A percentile compares a stretch with the other conserved stretches of the same genome.
Evolutionary conservation across 2,888 invertebrate genomes (phyloP).

Genomic region (Polymixis flavicincta): DNA sequence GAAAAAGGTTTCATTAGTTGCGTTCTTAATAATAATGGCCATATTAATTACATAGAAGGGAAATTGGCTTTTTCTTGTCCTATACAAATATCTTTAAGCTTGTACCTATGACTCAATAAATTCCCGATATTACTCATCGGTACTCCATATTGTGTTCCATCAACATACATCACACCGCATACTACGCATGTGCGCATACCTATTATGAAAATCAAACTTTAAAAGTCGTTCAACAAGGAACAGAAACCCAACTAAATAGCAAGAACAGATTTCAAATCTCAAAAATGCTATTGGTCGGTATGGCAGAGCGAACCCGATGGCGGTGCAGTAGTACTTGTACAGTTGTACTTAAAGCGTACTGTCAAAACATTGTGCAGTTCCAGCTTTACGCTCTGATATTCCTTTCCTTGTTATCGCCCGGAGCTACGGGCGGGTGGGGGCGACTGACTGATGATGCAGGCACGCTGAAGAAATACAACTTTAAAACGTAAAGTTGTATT

Average conservation of each 20-base stretch:
- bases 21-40: background rate
- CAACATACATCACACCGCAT: background rate
- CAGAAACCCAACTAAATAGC: background rate
- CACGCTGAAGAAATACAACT: too few relatives aligned
- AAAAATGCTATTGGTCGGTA: conserved; percentile 31
- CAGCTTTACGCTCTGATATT: conserved; percentile 66
- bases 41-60: too few relatives aligned
- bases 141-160: background rate
- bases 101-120: background rate
- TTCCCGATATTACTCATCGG: background rate
- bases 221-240: background rate
- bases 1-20: background rate
- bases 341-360: conserved; percentile 46
- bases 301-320: conserved; percentile 24
- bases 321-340: conserved; percentile 47
- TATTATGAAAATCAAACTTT: background rate
- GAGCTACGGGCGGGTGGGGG: conserved; percentile 62
- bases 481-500: too few relatives aligned
- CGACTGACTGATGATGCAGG: background rate
- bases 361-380: conserved; percentile 65
- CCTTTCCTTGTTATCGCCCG: conserved; percentile 70
- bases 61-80: too few relatives aligned
- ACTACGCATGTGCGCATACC: background rate
- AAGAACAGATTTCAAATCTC: conserved; percentile 35
- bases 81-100: too few relatives aligned